These are phyloP conservation scores for Micrasema longulum DNA, from an alignment of 1,140 invertebrate species.

Conservation along the genomic window DNA sequence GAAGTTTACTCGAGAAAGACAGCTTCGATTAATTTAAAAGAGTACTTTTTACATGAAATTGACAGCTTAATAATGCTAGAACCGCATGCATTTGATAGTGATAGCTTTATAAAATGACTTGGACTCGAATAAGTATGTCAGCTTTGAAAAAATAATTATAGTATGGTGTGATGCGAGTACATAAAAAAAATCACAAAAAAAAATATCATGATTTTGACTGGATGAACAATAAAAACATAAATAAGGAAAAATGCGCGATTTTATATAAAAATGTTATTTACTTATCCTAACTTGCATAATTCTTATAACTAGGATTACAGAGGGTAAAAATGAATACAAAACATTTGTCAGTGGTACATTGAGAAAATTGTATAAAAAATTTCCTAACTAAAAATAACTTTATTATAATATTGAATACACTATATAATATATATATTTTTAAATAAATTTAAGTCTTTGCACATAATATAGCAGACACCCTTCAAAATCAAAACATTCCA, in stretches of 20 bases:
- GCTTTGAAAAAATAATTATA: slow-evolving; percentile 2
- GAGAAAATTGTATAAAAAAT: slow-evolving; percentile 36
- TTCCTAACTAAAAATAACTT: slow-evolving; percentile 33
- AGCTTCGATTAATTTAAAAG: too few species aligned
- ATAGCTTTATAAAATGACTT: not conserved
- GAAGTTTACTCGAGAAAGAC: too few species aligned
- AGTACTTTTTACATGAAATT: too few species aligned
- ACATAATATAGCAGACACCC: too few species aligned
- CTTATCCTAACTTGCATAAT: slow-evolving; percentile 21
- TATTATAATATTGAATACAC: not conserved
- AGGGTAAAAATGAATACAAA: not conserved
- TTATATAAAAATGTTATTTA: slow-evolving; percentile 36
- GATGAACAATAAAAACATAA: slow-evolving; percentile 22
- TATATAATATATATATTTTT: slow-evolving; percentile 23
- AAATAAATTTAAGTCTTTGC: slow-evolving; percentile 4
- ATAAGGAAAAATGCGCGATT: not conserved
- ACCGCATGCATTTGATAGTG: not conserved
- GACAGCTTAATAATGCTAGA: not conserved
- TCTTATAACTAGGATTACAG: slow-evolving; percentile 17
- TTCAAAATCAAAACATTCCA: too few species aligned
- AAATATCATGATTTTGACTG: slow-evolving; percentile 23
- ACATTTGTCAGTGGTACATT: slow-evolving; percentile 1
- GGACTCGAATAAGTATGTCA: too few species aligned
- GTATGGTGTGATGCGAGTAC: not conserved
- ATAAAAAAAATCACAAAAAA: slow-evolving; percentile 3